These are phyloP conservation scores for Pseudococcus viburni DNA, from an alignment of 2,888 invertebrate genomes.

Conservation along the genomic window DNA sequence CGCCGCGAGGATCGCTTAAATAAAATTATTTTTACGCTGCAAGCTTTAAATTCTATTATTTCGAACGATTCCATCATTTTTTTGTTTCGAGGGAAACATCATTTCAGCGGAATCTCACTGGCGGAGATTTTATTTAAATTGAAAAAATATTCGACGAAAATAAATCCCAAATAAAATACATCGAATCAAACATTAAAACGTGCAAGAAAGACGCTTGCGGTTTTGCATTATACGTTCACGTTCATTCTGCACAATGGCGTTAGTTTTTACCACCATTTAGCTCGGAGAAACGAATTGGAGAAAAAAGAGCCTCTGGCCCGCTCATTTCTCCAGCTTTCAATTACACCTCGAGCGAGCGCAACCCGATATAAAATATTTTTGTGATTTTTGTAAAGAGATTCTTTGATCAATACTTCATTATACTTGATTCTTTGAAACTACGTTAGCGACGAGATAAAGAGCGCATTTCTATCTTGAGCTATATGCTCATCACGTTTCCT, in stretches of 20 bases:
- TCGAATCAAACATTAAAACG: conserved; percentile 1
- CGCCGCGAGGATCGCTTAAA: neutral
- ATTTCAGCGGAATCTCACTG: neutral
- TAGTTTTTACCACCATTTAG: neutral
- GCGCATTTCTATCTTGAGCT: neutral
- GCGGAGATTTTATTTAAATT: neutral
- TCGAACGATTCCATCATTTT: neutral
- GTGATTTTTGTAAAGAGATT: neutral
- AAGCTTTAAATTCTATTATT: neutral
- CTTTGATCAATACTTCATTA: conserved; percentile 18
- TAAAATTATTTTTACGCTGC: neutral
- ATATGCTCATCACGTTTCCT: conserved; percentile 21
- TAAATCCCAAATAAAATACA: neutral
- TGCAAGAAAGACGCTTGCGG: neutral
- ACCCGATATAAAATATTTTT: neutral
- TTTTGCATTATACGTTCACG: neutral
- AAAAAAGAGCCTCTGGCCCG: neutral
- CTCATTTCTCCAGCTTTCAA: neutral
- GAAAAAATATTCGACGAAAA: neutral
- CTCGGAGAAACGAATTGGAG: neutral
- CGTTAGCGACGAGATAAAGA: neutral
- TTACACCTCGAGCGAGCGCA: neutral
- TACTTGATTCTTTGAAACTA: neutral
- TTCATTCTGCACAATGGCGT: neutral
- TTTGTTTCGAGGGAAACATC: neutral